phyloP scores from a whole-genome alignment of 1,140 invertebrate genomes.

The Drosophila pachea region DNA sequence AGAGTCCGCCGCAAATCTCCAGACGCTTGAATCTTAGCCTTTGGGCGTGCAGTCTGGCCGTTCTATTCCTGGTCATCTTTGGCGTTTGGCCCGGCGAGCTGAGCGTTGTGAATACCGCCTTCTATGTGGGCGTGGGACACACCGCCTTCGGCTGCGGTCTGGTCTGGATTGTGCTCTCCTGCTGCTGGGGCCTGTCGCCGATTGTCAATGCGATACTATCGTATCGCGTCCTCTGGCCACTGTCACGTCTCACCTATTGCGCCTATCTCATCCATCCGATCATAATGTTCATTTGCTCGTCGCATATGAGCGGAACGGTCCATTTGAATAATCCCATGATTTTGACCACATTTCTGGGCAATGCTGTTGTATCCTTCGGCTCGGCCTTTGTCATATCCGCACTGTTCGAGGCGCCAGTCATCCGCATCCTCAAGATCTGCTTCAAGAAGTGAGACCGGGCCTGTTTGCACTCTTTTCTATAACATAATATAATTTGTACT shows the following conservation, averaged over 20 bases:
- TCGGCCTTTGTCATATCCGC: conserved; percentile 88
- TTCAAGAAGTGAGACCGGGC: conserved; percentile 68
- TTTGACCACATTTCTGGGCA: conserved; percentile 88
- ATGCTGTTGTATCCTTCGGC: conserved; percentile 87
- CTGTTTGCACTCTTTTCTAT: conserved; percentile 2
- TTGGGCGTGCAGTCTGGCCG: conserved; percentile 82
- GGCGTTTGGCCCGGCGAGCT: conserved; percentile 86
- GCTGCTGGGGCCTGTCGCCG: conserved; percentile 87
- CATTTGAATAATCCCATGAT: conserved; percentile 87
- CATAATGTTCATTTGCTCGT: conserved; percentile 88
- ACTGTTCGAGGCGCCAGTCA: conserved; percentile 88
- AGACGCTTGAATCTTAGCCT: conserved; percentile 81
- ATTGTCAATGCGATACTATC: conserved; percentile 87
- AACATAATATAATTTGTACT: conserved; percentile 22
- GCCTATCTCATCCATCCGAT: conserved; percentile 94
- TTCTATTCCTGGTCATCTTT: conserved; percentile 86
- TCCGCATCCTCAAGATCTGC: conserved; percentile 86
- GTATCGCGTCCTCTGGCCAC: conserved; percentile 87
- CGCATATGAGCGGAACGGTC: conserved; percentile 87
- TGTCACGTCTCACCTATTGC: conserved; percentile 94
- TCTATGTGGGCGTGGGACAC: conserved; percentile 83
- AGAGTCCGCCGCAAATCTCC: conserved; percentile 84
- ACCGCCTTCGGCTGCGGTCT: conserved; percentile 87
- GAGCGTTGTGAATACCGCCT: conserved; percentile 83
- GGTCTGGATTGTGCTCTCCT: conserved; percentile 90